phyloP scores from a whole-genome alignment of 1,140 invertebrate species.

The Ditylenchus dipsaci region DNA sequence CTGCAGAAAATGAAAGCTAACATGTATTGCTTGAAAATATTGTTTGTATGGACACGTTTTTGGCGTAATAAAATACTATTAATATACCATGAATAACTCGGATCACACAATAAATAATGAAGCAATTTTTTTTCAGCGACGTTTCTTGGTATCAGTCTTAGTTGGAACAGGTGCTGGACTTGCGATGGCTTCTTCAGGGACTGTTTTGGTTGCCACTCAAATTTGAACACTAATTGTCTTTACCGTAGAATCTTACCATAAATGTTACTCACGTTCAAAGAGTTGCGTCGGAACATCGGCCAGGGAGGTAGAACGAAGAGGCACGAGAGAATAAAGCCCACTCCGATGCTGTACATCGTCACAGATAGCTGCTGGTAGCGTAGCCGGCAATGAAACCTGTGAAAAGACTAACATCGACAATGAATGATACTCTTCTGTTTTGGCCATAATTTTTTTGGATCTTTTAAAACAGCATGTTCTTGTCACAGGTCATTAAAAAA shows the following conservation, averaged over 20 bases:
- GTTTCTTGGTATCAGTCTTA: constrained; percentile 30
- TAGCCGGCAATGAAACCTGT: constrained; percentile 44
- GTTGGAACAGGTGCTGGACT: background rate
- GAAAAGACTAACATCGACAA: constrained; percentile 27
- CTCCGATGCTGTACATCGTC: constrained; percentile 31
- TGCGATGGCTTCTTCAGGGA: background rate
- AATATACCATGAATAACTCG: too few species aligned
- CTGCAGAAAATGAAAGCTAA: too few species aligned
- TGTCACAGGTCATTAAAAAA: too few species aligned
- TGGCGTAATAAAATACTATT: too few species aligned
- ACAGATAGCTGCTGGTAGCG: constrained; percentile 40
- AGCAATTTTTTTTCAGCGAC: constrained; percentile 11
- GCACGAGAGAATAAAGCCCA: constrained; percentile 39
- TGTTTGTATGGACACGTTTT: too few species aligned
- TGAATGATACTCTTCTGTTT: too few species aligned
- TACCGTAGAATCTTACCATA: background rate
- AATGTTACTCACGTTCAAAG: constrained; percentile 26
- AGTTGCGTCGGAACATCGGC: constrained; percentile 43
- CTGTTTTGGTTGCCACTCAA: constrained; percentile 37
- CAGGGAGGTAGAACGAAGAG: constrained; percentile 47
- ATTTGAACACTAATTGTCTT: background rate
- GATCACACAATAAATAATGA: too few species aligned
- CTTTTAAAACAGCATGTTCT: too few species aligned
- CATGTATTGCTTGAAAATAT: too few species aligned
- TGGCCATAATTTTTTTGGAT: too few species aligned